phyloP scores from a whole-genome alignment of 2,888 invertebrate genomes.

The Sminthurinus aureus region DNA sequence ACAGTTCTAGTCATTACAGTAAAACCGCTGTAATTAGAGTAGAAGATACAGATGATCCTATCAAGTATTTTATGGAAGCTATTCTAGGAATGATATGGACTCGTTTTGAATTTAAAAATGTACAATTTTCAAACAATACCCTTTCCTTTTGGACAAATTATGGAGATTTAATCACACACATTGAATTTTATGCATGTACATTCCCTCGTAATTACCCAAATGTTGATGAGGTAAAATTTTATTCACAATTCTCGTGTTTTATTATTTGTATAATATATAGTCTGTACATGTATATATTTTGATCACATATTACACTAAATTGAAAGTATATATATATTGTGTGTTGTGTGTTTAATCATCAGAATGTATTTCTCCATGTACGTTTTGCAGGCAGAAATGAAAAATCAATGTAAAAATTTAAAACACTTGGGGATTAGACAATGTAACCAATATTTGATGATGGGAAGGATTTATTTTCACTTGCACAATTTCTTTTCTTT shows the following conservation, averaged over 20 bases:
- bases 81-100: slow-evolving; percentile 19
- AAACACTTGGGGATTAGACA: slow-evolving; percentile 37
- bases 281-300: background rate
- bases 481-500: slow-evolving; percentile 37
- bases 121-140: slow-evolving; percentile 46
- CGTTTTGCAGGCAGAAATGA: slow-evolving; percentile 39
- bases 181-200: slow-evolving; percentile 53
- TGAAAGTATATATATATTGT: slow-evolving; percentile 10
- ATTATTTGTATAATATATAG: background rate
- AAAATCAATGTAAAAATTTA: slow-evolving; percentile 40
- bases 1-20: background rate
- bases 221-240: slow-evolving; percentile 21
- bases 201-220: slow-evolving; percentile 42
- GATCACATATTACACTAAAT: background rate
- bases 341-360: background rate
- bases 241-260: background rate
- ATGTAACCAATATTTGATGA: slow-evolving; percentile 45
- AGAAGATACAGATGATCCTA: slow-evolving; percentile 35
- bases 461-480: slow-evolving; percentile 41
- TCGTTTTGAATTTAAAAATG: slow-evolving; percentile 44
- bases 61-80: background rate
- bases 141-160: slow-evolving; percentile 46
- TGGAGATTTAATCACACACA: slow-evolving; percentile 46
- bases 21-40: background rate
- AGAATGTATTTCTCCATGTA: background rate